Base-by-base conservation (phyloP, 2,888 invertebrate species). In the Drosophila yooni region DNA sequence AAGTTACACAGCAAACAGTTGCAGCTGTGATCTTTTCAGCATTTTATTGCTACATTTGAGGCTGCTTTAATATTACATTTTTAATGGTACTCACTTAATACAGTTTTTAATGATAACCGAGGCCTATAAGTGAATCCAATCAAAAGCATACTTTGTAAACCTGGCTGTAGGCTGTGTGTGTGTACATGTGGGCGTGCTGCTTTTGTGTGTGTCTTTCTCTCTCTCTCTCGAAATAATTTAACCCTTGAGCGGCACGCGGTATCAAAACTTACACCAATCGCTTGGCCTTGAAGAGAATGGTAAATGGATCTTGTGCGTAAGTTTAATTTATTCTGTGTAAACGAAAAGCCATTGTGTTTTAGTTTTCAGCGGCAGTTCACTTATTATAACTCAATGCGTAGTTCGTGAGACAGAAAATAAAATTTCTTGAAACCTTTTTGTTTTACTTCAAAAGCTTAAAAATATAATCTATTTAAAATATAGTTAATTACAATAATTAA, bases 81-180 rank as follows among this genome's bases (percentile, higher is more conserved):
- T 74, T 75, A 61, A 72, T 72, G 63, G 58, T 53, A 27, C 46
- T 53, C 68, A 51, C n/a, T 77, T 69, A 69, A 27, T 15, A 15
- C 21, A 15, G 25, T 7, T 63, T 72, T 75, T 67, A 58, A 70
- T 78, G 71, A 43, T 69, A 54, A 62, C 40, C 56, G 46, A 53
- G 27, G 58, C 56, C 43, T 57, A 48, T 74, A 61, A 81, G 71
- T 63, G 56, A 36, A 66, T 68, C 72, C 70, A 81, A 81, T 79
- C 64, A 70, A 59, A 70, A 72, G 52, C 61, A 62, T 57, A 61
- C 38, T 69, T 46, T 43, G 69, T 51, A 38, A 43, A 51, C 60
- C 48, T 15, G 54, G 38, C 25, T 64, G 40, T 46, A 13, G 15
- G 27, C 33, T 25, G 25, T 36, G n/a, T 53, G 10, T 10, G 7